Percentiles rank a stretch among this genome's conserved stretches.
Conservation (phyloP, 2,113 vertebrate genomes). For the Urocolius indicus region DNA sequence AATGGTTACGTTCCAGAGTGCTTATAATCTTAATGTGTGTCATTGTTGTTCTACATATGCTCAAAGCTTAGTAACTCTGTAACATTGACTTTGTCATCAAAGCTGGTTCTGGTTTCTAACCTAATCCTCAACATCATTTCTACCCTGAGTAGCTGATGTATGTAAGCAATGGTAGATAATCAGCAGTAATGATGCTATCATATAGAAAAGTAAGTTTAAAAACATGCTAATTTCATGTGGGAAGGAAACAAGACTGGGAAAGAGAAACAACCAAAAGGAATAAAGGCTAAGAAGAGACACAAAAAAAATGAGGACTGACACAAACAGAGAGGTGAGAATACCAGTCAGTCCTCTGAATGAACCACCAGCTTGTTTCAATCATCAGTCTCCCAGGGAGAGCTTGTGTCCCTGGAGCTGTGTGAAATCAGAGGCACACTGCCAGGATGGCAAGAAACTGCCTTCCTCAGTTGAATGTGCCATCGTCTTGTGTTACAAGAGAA, state of each 20-base stretch:
- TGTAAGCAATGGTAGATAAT: neutral
- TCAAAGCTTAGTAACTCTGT: neutral
- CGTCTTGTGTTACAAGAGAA: neutral
- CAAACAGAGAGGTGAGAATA: constrained; percentile 1
- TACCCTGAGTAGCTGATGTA: neutral
- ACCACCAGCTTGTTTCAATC: constrained; percentile 23
- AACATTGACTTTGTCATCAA: neutral
- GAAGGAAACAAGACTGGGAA: neutral
- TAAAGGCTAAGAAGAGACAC: neutral
- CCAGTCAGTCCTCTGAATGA: constrained; percentile 7
- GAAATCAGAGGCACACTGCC: constrained; percentile 12
- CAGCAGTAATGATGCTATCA: neutral
- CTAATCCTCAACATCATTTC: neutral
- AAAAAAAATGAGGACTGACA: neutral
- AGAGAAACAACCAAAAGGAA: neutral
- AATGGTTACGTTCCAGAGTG: neutral
- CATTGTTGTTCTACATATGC: neutral
- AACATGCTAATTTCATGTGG: neutral
- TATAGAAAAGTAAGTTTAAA: neutral
- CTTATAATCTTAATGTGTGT: neutral
- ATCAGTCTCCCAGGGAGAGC: neutral
- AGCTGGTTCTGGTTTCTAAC: neutral
- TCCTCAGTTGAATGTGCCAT: neutral
- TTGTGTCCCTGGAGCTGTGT: neutral
- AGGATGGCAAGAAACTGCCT: neutral